phyloP scores from a whole-genome alignment of 35 echinoderm and acorn worm species.

The Heliocidaris erythrogramma region DNA sequence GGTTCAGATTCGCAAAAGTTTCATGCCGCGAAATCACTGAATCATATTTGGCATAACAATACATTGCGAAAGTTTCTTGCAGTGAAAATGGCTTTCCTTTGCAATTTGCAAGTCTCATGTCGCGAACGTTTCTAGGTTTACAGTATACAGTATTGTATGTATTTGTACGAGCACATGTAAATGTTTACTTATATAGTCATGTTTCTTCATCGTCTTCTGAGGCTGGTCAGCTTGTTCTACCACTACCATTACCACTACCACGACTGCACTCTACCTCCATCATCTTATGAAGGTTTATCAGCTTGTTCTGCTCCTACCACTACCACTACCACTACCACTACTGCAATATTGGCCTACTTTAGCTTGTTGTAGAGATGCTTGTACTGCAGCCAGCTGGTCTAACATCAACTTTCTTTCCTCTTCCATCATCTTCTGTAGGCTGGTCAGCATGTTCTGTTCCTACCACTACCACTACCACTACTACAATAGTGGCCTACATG shows the following conservation, averaged over 20 bases:
- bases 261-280: slow-evolving; percentile 86
- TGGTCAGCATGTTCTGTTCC: slow-evolving; percentile 84
- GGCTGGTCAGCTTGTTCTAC: slow-evolving; percentile 78
- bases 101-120: no score
- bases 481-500: neutral
- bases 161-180: no score
- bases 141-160: no score
- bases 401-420: slow-evolving; percentile 79
- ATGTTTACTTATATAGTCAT: no score
- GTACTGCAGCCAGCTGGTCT: slow-evolving; percentile 68
- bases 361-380: slow-evolving; percentile 70
- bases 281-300: slow-evolving; percentile 68
- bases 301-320: slow-evolving; percentile 81
- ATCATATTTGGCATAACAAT: no score
- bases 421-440: slow-evolving; percentile 72
- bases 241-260: no score
- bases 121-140: no score
- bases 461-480: neutral
- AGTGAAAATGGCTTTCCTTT: no score
- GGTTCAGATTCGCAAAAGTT: no score
- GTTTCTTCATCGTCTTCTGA: slow-evolving; percentile 74
- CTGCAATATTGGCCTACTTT: slow-evolving; percentile 46
- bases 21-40: no score
- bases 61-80: no score
- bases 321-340: no score